Conservation (phyloP, 2,113 vertebrate genomes). For the Galeopterus variegatus region DNA sequence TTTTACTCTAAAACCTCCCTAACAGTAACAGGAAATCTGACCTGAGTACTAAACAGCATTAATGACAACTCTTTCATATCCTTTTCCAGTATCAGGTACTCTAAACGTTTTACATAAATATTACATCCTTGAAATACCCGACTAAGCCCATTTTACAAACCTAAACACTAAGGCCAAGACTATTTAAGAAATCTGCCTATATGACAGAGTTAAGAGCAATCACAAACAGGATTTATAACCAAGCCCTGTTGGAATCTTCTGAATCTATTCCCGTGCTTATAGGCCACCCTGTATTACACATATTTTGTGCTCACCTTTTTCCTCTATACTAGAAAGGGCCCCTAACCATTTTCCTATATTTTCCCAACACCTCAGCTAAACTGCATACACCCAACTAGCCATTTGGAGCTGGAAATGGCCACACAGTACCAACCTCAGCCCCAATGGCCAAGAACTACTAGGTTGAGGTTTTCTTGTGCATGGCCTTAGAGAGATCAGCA, state of each 20-base stretch:
- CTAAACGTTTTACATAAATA: neutral
- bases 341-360: neutral
- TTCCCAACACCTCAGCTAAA: slow-evolving; percentile 51
- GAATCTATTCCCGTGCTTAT: neutral
- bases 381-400: slow-evolving; percentile 56
- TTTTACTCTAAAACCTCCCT: slow-evolving; percentile 32
- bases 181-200: slow-evolving; percentile 7
- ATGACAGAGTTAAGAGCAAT: neutral
- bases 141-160: slow-evolving; percentile 3
- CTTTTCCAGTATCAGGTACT: neutral
- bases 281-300: neutral
- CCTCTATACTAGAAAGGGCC: neutral
- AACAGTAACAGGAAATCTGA: slow-evolving; percentile 28
- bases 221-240: neutral
- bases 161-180: neutral
- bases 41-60: neutral
- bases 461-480: neutral
- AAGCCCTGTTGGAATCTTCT: neutral
- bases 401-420: slow-evolving; percentile 65
- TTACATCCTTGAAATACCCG: slow-evolving; percentile 8
- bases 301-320: neutral
- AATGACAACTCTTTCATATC: slow-evolving; percentile 1
- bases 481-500: neutral
- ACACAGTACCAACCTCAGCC: slow-evolving; percentile 22
- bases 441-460: neutral